Percentiles rank a stretch among this genome's conserved stretches.
These are phyloP conservation scores for Zeus faber DNA, from an alignment of 2,113 vertebrate species.

Conservation along the genomic window DNA sequence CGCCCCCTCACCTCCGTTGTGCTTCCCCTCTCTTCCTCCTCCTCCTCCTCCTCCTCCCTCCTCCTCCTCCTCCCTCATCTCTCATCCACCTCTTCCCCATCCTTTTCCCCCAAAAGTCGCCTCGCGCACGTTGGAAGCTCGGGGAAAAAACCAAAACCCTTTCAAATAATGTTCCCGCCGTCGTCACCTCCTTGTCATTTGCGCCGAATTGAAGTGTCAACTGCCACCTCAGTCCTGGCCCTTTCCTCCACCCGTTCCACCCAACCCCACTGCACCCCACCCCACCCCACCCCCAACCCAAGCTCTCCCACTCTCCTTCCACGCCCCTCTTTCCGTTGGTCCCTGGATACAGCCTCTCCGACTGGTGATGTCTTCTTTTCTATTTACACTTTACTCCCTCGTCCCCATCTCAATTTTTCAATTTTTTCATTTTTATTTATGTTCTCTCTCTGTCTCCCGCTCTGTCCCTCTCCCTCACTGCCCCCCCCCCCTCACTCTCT, in stretches of 20 bases:
- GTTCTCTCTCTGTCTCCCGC: conserved; percentile 8
- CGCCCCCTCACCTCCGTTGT: neutral
- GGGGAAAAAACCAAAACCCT: conserved; percentile 18
- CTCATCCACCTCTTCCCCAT: neutral
- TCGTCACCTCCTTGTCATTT: neutral
- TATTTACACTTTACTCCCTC: neutral
- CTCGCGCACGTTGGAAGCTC: neutral
- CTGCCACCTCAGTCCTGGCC: no score
- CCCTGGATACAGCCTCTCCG: neutral
- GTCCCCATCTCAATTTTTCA: no score
- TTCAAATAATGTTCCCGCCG: conserved; percentile 29
- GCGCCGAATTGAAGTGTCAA: neutral
- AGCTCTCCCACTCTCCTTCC: conserved; percentile 3
- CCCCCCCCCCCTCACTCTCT: neutral
- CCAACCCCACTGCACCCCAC: no score
- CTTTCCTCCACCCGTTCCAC: neutral
- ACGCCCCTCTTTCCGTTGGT: neutral
- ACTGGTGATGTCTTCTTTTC: neutral
- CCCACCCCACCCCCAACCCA: no score
- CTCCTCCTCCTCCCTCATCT: no score
- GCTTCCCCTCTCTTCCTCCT: neutral
- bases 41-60: neutral
- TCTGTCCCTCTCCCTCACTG: neutral
- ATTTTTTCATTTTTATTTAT: no score
- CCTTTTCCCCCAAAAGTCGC: neutral